Evolutionary conservation across 2,113 vertebrate species (phyloP).

Genomic region (Lonchura striata): DNA sequence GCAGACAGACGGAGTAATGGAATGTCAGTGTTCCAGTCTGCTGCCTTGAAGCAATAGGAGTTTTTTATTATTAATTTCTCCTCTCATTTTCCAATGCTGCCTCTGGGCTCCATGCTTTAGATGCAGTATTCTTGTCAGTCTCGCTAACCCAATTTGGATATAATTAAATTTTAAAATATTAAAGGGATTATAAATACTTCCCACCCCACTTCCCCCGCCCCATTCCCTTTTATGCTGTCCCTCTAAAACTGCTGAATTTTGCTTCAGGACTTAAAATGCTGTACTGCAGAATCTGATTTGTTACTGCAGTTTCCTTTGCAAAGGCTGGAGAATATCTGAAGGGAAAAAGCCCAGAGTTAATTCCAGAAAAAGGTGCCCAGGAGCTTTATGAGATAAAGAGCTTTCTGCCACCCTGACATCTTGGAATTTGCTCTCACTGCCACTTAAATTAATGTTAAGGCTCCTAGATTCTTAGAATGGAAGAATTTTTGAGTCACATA

Average conservation of each 20-base stretch:
- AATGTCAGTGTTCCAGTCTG: constrained; percentile 76
- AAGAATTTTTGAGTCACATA: not conserved
- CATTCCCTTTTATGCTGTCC: constrained; percentile 36
- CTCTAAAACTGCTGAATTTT: constrained; percentile 61
- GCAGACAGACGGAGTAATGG: constrained; percentile 75
- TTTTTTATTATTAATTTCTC: constrained; percentile 73
- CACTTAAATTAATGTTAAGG: not conserved
- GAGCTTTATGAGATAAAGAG: constrained; percentile 7
- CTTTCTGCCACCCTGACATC: constrained; percentile 19
- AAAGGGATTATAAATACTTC: constrained; percentile 69
- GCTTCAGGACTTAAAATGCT: constrained; percentile 45
- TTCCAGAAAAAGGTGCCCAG: constrained; percentile 36
- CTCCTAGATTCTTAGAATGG: not conserved
- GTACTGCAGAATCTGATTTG: constrained; percentile 50
- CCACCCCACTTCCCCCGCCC: constrained; percentile 25
- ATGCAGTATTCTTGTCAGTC: constrained; percentile 64
- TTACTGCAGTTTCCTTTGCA: constrained; percentile 51
- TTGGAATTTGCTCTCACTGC: not conserved
- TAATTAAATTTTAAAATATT: constrained; percentile 73
- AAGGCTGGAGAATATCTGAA: constrained; percentile 31
- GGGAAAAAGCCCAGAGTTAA: constrained; percentile 34
- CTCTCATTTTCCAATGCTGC: constrained; percentile 71
- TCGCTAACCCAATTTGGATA: constrained; percentile 71
- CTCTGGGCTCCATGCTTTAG: constrained; percentile 65
- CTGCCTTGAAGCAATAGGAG: constrained; percentile 70